Percentiles rank a stretch among this genome's conserved stretches.
These are phyloP conservation scores for Heterocephalus glaber DNA, from an alignment of 2,113 vertebrate genomes.

Conservation along the genomic window DNA sequence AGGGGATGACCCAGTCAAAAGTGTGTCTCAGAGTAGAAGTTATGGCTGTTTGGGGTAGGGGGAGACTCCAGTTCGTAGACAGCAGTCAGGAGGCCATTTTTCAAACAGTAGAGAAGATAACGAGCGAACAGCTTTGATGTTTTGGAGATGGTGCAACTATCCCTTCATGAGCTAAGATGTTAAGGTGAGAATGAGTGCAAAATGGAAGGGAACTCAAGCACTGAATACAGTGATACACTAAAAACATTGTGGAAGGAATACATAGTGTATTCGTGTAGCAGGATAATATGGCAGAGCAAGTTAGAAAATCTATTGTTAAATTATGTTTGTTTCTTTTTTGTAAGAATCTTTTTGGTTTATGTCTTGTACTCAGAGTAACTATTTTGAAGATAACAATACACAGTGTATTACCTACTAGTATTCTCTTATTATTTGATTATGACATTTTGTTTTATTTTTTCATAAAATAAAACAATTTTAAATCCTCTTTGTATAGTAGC, in stretches of 20 bases:
- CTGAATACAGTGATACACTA: background rate
- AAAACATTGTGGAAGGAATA: background rate
- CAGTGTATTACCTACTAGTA: no score
- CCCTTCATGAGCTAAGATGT: background rate
- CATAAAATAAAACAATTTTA: background rate
- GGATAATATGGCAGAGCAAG: accelerated
- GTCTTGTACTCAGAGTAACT: background rate
- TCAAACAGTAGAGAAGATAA: background rate
- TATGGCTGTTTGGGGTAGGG: background rate
- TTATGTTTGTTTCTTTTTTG: background rate
- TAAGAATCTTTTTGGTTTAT: background rate
- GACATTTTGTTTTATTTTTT: background rate
- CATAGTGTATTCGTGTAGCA: background rate
- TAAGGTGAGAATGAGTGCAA: background rate
- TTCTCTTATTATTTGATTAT: background rate
- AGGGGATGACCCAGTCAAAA: no score
- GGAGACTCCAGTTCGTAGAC: background rate
- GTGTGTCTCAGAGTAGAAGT: background rate
- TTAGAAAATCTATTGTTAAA: background rate
- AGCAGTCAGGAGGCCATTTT: background rate
- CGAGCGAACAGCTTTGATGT: background rate
- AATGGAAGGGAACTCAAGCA: background rate
- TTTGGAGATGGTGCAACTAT: background rate
- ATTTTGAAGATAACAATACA: background rate
- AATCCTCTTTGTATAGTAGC: background rate